These are phyloP conservation scores for Drosophila heteroneura DNA, from an alignment of 2,888 invertebrate genomes.

Conservation along the genomic window DNA sequence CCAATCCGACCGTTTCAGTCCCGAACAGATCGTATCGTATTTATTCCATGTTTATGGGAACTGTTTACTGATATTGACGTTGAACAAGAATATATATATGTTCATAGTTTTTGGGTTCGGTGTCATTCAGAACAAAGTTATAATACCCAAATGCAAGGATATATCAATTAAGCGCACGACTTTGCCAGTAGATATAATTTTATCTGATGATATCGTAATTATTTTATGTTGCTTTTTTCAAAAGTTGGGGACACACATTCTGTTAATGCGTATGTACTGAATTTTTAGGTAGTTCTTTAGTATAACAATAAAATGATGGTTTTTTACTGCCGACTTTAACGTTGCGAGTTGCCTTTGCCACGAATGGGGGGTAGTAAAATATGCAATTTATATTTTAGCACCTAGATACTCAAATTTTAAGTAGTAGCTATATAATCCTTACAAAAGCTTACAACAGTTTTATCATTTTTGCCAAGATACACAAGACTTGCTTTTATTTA, in stretches of 20 bases:
- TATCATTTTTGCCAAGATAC: neutral
- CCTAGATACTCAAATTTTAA: slow-evolving; percentile 40
- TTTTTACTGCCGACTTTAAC: slow-evolving; percentile 32
- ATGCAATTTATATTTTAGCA: slow-evolving; percentile 32
- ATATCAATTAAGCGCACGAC: neutral
- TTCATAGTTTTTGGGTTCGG: neutral
- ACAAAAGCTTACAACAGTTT: slow-evolving; percentile 21
- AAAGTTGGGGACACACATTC: neutral
- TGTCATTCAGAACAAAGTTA: neutral
- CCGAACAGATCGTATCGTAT: neutral
- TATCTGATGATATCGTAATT: neutral
- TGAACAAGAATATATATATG: neutral
- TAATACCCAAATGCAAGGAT: neutral
- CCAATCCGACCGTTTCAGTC: too few relatives aligned
- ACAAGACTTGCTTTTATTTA: slow-evolving; percentile 7
- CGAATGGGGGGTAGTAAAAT: slow-evolving; percentile 37
- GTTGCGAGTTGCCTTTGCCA: neutral
- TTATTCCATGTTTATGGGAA: neutral
- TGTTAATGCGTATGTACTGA: neutral
- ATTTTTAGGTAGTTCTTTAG: slow-evolving; percentile 1
- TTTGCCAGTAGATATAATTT: neutral
- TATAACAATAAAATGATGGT: slow-evolving; percentile 25
- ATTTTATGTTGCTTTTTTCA: neutral
- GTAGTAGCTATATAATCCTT: slow-evolving; percentile 24
- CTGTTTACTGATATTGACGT: neutral